phyloP scores from a whole-genome alignment of 2,888 invertebrate species.

The Lissonota sp. region DNA sequence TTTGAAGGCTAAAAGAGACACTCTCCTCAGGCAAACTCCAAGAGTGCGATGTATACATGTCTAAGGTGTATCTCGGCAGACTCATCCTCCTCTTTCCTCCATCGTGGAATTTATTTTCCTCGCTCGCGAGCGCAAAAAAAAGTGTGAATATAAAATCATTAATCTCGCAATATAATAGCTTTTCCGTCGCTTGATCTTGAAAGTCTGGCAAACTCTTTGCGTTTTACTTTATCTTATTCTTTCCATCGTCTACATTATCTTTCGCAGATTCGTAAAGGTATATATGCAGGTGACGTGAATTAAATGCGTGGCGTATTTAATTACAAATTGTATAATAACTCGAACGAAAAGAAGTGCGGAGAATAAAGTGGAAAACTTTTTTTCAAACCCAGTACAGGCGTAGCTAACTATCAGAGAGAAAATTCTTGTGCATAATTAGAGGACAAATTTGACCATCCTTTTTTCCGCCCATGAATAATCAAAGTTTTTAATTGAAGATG shows the following conservation, averaged over 20 bases:
- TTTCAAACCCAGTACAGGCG: background rate
- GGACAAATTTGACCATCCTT: no score
- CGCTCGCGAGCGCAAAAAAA: background rate
- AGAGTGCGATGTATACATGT: no score
- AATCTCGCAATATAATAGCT: constrained; percentile 4
- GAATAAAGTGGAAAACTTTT: background rate
- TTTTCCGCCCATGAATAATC: no score
- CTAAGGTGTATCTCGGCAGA: no score
- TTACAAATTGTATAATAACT: constrained; percentile 9
- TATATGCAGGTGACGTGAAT: background rate
- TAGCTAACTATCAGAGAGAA: no score
- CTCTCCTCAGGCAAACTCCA: background rate
- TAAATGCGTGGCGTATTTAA: background rate
- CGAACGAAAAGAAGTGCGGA: background rate
- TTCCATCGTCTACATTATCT: background rate
- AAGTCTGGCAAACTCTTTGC: background rate
- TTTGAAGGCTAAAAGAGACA: background rate
- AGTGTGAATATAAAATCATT: constrained; percentile 26
- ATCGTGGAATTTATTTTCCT: constrained; percentile 11
- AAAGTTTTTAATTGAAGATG: no score
- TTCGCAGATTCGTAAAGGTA: background rate
- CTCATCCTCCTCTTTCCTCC: background rate
- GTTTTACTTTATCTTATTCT: background rate
- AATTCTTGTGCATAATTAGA: no score
- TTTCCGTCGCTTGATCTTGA: background rate